phyloP scores from a whole-genome alignment of 2,888 invertebrate genomes.

The Cylindroiulus punctatus region DNA sequence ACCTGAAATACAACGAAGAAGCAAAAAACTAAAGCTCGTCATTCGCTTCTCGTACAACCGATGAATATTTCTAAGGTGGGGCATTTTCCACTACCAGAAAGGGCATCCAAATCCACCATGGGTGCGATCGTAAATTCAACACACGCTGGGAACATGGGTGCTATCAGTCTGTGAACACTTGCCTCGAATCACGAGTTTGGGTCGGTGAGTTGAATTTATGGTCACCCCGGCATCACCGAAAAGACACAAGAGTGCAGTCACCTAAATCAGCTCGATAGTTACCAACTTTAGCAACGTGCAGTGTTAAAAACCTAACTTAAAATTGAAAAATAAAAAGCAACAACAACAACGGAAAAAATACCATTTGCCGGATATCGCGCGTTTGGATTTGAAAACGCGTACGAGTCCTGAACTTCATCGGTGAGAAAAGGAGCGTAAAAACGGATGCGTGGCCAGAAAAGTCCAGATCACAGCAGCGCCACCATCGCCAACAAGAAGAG shows the following conservation, averaged over 20 bases:
- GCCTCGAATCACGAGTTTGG: neutral
- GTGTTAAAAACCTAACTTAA: neutral
- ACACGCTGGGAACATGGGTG: neutral
- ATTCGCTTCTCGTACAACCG: neutral
- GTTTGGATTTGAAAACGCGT: neutral
- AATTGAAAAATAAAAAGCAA: neutral
- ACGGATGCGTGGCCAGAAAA: conserved; percentile 37
- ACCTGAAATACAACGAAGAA: conserved; percentile 19
- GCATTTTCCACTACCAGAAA: neutral
- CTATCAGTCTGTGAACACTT: neutral
- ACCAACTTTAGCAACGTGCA: neutral
- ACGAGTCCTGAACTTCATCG: conserved; percentile 32
- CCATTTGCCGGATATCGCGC: neutral
- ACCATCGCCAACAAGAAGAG: conserved; percentile 15
- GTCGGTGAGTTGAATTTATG: neutral
- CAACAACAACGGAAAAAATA: neutral
- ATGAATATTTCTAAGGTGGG: neutral
- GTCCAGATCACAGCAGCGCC: conserved; percentile 36
- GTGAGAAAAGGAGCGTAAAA: conserved; percentile 35
- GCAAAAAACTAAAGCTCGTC: conserved; percentile 17
- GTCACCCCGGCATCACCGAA: neutral
- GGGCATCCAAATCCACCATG: no score
- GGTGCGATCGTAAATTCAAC: conserved; percentile 12
- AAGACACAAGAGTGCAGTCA: neutral
- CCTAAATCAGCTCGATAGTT: neutral